Evolutionary conservation across 2,797 vertebrate species (phyloP), one percentile per base, ranked within the genome.

Genomic region (Apogon hyalosoma): DNA sequence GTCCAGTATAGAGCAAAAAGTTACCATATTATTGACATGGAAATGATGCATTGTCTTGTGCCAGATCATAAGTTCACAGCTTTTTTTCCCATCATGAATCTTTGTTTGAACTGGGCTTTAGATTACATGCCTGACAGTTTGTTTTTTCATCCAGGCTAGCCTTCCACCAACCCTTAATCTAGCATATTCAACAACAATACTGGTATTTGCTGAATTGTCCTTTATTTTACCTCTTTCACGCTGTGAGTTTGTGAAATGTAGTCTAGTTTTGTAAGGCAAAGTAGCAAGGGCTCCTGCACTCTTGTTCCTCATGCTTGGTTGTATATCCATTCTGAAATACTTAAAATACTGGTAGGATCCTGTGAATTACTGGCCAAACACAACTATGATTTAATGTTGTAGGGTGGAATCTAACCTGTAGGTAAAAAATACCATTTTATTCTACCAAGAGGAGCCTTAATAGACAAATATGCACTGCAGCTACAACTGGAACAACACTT

Each of bases 281-380:
- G 6, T 3, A 43, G 24, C 19, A 65, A 28, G 47, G 11, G 14
- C 58, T 73, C 28, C 21, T 15, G 5, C 52, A 40, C 11, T 50
- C 38, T 33, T n/a, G 4, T 41, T 14, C 7, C 31, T 48, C n/a
- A 16, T 5, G 11, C 31, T 43, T n/a, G 15, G 0, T 24, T 10
- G 39, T 39, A 59, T 46, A 49, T 53, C 51, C 62, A 63, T 42
- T 54, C 12, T 55, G 13, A 52, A 66, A 50, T 33, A 46, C 24
- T 4, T n/a, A 16, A 39, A 70, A 8, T 8, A 2, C 51, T 47
- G n/a, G 11, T 21, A 48, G 59, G 50, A 54, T 48, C 56, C 24
- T 40, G 36, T 57, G 15, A 19, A 45, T 46, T 36, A 36, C 10
- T 36, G 33, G 33, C 33, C 33, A 36, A 36, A 9, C 2, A 36